Percentiles rank a stretch among this genome's conserved stretches.
phyloP scores from a whole-genome alignment of 1,140 invertebrate species.

The Drosophila tristis region DNA sequence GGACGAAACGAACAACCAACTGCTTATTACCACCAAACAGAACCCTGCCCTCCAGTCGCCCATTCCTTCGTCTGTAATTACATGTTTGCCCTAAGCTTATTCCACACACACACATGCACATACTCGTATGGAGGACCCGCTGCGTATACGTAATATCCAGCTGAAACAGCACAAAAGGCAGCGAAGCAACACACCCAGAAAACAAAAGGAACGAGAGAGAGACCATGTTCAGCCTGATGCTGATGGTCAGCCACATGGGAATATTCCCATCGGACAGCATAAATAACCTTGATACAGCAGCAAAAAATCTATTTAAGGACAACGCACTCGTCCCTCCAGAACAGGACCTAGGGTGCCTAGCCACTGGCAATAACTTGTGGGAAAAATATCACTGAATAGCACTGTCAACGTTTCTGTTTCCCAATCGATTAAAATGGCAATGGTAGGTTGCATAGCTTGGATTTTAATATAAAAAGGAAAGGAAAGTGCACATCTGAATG shows the following conservation, averaged over 20 bases:
- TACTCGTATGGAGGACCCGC: constrained; percentile 1
- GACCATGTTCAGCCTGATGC: constrained; percentile 21
- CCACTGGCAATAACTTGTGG: no score
- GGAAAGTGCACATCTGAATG: no score
- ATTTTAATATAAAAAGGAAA: no score
- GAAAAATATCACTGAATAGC: no score
- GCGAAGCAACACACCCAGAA: constrained; percentile 45
- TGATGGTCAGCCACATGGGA: constrained; percentile 22
- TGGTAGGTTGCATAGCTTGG: no score
- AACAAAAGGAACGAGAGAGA: constrained; percentile 32
- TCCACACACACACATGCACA: constrained; percentile 39
- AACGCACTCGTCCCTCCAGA: constrained; percentile 11
- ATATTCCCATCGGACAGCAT: constrained; percentile 45
- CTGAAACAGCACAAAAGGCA: constrained; percentile 32
- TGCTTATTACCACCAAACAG: constrained; percentile 57
- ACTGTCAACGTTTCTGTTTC: no score
- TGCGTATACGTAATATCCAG: constrained; percentile 71
- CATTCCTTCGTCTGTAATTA: constrained; percentile 48
- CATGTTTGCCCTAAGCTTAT: constrained; percentile 44
- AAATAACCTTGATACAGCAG: constrained; percentile 69
- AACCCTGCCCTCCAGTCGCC: neutral
- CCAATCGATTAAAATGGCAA: no score
- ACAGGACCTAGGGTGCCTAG: neutral
- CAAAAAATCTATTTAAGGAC: constrained; percentile 62
- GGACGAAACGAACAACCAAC: constrained; percentile 55